Base-by-base conservation (phyloP, 2,888 invertebrate genomes). In the Argynnis bischoffii region DNA sequence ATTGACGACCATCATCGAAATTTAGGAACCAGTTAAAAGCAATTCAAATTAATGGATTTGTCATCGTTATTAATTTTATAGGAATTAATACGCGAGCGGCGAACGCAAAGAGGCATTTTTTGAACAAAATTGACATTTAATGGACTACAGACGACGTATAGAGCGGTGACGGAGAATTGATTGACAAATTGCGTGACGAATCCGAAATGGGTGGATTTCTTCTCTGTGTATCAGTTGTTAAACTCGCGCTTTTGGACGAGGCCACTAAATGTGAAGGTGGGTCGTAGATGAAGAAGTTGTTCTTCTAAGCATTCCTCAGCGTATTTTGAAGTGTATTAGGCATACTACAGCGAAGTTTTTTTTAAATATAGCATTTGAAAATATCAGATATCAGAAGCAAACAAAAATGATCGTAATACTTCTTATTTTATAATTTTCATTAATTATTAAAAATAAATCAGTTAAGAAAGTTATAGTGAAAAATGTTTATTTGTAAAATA, bases 171-270 rank as follows among this genome's bases (percentile, higher is more conserved):
- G 86, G 85, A 79, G 81, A 85, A 90, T 89, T 90, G 90, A 92
- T 92, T 91, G 91, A 92, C 90, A 89, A 92, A 92, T 89, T 88
- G 92, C 91, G 90, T 92, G 91, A 88, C 92, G 88, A 92, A 92
- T 92, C 83, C 85, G 76, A 92, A 91, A 92, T 92, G 85, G 92
- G 90, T 89, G 89, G 90, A 90, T 90, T 87, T 90, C 90, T 91
- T 89, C 87, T 87, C 69, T 86, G 87, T 89, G 89, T 83, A 83
- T 83, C 87, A 83, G 86, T 84, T 85, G 86, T 86, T 83, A 82
- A 82, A 85, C 84, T 85, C 83, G 84, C 80, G 80, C 80, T 78
- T 82, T 73, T 56, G 70, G 74, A 79, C 79, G 16, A 77, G 82
- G 89, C 87, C 80, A 74, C 67, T 66, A 78, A 79, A 70, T 41